Conservation (phyloP, 2,797 vertebrate genomes). For the Eulemur albifrons region DNA sequence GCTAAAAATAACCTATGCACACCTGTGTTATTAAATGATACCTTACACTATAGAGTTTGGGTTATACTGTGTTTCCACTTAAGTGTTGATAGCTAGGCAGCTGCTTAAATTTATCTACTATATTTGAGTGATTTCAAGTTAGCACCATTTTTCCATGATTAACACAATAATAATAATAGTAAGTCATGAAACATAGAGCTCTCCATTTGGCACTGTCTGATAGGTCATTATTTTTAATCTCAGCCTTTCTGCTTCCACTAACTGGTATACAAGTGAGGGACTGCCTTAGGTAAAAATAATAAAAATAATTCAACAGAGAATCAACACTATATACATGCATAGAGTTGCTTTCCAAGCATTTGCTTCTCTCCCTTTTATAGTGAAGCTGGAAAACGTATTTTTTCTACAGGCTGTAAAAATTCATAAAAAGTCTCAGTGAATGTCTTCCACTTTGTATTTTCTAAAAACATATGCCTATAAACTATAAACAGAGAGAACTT, state of each 20-base stretch:
- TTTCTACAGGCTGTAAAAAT: not conserved
- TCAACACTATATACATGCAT: not conserved
- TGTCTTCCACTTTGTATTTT: not conserved
- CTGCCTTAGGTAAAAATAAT: not conserved
- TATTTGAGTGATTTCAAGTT: conserved; percentile 15
- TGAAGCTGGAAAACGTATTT: not conserved
- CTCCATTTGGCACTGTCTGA: not conserved
- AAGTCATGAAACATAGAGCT: not conserved
- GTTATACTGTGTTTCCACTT: not conserved
- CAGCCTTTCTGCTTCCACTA: not conserved
- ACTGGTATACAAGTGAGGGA: not conserved
- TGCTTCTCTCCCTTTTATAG: not conserved
- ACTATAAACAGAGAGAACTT: not conserved
- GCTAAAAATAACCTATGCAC: conserved; percentile 58
- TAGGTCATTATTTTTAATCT: not conserved
- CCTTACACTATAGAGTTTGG: not conserved
- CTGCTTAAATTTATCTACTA: conserved; percentile 15
- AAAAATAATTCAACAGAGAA: not conserved
- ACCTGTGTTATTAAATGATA: conserved; percentile 37
- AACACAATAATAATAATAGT: not conserved
- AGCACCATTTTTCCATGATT: conserved; percentile 39
- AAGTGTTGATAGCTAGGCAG: not conserved
- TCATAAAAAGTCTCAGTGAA: not conserved
- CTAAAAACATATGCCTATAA: not conserved
- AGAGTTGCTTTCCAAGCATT: not conserved